A percentile compares a stretch with the other conserved stretches of the same genome.
Evolutionary conservation across 2,113 vertebrate genomes (phyloP).

Genomic region (Cynoglossus semilaevis): DNA sequence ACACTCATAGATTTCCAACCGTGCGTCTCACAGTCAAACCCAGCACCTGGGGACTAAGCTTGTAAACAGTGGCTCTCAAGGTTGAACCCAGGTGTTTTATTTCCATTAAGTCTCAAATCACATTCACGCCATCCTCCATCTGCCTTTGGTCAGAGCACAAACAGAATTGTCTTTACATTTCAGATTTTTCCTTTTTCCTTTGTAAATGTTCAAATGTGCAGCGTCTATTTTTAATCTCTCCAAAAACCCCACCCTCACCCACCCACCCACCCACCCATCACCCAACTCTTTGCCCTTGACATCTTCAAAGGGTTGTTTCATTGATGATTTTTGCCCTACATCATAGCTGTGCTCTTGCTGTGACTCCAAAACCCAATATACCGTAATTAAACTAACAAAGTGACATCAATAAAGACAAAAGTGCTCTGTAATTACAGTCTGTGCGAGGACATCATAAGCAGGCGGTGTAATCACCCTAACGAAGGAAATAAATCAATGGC

Average conservation of each 20-base stretch:
- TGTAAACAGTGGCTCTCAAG: constrained; percentile 69
- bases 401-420: constrained; percentile 77
- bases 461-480: constrained; percentile 73
- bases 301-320: constrained; percentile 71
- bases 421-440: constrained; percentile 74
- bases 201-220: constrained; percentile 55
- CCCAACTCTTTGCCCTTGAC: constrained; percentile 57
- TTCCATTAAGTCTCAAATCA: constrained; percentile 68
- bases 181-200: constrained; percentile 62
- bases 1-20: constrained; percentile 40
- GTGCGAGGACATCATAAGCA: constrained; percentile 77
- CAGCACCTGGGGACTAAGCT: constrained; percentile 61
- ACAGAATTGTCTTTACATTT: constrained; percentile 65
- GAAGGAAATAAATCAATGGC: constrained; percentile 79
- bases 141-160: constrained; percentile 66
- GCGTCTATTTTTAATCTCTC: constrained; percentile 65
- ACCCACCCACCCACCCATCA: constrained; percentile 21
- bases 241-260: constrained; percentile 36
- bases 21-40: constrained; percentile 54
- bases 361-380: constrained; percentile 73
- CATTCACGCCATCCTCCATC: constrained; percentile 55
- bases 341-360: constrained; percentile 69
- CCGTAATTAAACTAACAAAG: constrained; percentile 80
- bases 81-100: constrained; percentile 75
- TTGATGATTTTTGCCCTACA: constrained; percentile 76